Percentiles rank a stretch among this genome's conserved stretches.
phyloP scores from a whole-genome alignment of 2,888 invertebrate genomes.

The Sphinx pinastri region DNA sequence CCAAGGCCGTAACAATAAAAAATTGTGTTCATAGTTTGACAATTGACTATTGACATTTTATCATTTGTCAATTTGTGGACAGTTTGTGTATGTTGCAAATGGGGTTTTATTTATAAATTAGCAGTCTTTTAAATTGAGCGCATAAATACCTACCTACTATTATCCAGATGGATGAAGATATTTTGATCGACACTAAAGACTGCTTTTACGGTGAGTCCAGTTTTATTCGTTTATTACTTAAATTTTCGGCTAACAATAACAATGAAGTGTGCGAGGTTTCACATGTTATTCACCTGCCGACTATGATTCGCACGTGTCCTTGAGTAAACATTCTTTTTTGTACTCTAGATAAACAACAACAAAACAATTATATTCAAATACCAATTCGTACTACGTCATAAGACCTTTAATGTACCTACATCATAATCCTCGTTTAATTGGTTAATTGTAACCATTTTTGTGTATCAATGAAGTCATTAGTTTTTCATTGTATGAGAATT shows the following conservation, averaged over 20 bases:
- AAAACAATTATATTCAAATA: not conserved
- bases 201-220: slow-evolving; percentile 68
- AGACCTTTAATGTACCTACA: no score
- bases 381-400: no score
- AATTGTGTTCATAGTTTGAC: no score
- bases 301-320: slow-evolving; percentile 54
- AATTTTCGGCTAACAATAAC: slow-evolving; percentile 34
- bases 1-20: no score
- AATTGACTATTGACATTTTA: no score
- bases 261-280: slow-evolving; percentile 54
- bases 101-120: not conserved
- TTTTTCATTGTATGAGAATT: no score
- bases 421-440: no score
- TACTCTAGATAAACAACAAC: slow-evolving; percentile 30
- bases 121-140: no score
- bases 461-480: no score
- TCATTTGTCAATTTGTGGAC: slow-evolving; percentile 22
- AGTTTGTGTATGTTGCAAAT: slow-evolving; percentile 8
- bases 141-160: slow-evolving; percentile 13
- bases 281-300: slow-evolving; percentile 57
- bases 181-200: slow-evolving; percentile 66
- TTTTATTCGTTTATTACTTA: slow-evolving; percentile 31
- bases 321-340: slow-evolving; percentile 55
- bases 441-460: no score
- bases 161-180: slow-evolving; percentile 77